Evolutionary conservation across 2,797 vertebrate genomes (phyloP).

Genomic region (Malurus leucopterus): DNA sequence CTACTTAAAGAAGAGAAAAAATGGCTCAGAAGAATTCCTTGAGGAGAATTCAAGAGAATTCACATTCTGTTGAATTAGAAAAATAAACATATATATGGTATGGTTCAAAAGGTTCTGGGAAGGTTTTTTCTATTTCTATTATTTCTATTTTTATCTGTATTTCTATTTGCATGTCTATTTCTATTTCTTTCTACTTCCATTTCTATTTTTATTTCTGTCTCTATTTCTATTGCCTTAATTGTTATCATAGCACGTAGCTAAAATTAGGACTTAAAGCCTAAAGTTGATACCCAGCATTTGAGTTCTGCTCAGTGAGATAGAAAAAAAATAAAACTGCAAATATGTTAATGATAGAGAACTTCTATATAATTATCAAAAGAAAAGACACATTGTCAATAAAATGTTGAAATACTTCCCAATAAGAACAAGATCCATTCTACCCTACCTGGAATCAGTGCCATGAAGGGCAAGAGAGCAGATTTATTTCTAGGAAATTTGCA

Average conservation of each 20-base stretch:
- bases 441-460: not conserved
- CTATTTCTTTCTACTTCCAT: not conserved
- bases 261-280: not conserved
- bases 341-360: not conserved
- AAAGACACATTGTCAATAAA: not conserved
- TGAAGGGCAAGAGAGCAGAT: not conserved
- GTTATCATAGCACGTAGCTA: not conserved
- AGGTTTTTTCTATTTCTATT: not conserved
- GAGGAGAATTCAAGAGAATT: not conserved
- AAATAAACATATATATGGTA: fast-evolving
- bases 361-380: not conserved
- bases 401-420: not conserved
- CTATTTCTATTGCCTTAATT: not conserved
- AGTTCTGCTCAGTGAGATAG: not conserved
- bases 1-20: not conserved
- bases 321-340: not conserved
- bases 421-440: not conserved
- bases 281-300: not conserved
- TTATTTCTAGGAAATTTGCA: not conserved
- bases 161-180: not conserved
- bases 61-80: not conserved
- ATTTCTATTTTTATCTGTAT: not conserved
- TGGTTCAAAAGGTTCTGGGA: not conserved
- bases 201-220: not conserved
- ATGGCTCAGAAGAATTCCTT: not conserved